A percentile compares a stretch with the other conserved stretches of the same genome.
Conservation (phyloP, 1,140 invertebrate species). For the Monomorium pharaonis region DNA sequence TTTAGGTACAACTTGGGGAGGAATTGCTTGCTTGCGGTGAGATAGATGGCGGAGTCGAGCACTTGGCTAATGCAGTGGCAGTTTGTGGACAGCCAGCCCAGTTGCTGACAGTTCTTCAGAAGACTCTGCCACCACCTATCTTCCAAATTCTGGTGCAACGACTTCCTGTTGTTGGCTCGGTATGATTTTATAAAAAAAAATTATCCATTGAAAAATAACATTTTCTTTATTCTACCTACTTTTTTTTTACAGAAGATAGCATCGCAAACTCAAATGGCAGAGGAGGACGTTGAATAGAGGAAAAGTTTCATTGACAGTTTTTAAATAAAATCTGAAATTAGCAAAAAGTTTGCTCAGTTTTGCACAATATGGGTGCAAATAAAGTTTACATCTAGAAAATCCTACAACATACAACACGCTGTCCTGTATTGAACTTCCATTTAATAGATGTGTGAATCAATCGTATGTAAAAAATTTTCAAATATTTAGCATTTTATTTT, state of each 20-base stretch:
- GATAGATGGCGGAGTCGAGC: slow-evolving; percentile 95
- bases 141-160: slow-evolving; percentile 95
- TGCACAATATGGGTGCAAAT: slow-evolving; percentile 55
- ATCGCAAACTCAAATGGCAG: slow-evolving; percentile 79
- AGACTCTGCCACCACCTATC: slow-evolving; percentile 96
- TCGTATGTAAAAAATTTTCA: slow-evolving; percentile 14
- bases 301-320: slow-evolving; percentile 72
- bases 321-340: slow-evolving; percentile 73
- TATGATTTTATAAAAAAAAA: slow-evolving; percentile 69
- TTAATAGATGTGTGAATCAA: slow-evolving; percentile 12
- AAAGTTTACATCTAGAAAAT: slow-evolving; percentile 55
- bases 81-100: slow-evolving; percentile 98
- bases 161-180: slow-evolving; percentile 89
- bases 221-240: slow-evolving; percentile 18
- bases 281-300: slow-evolving; percentile 83
- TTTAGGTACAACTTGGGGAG: slow-evolving; percentile 94
- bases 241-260: slow-evolving; percentile 81
- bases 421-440: slow-evolving; percentile 59
- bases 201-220: not conserved
- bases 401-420: slow-evolving; percentile 20
- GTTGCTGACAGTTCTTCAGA: slow-evolving; percentile 95
- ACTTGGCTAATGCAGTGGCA: slow-evolving; percentile 97
- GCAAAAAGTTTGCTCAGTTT: slow-evolving; percentile 68
- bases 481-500: slow-evolving; percentile 37
- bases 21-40: slow-evolving; percentile 94